A percentile compares a stretch with the other conserved stretches of the same genome.
phyloP scores from a whole-genome alignment of 2,113 vertebrate genomes.

The Gnathochromis pfefferi region DNA sequence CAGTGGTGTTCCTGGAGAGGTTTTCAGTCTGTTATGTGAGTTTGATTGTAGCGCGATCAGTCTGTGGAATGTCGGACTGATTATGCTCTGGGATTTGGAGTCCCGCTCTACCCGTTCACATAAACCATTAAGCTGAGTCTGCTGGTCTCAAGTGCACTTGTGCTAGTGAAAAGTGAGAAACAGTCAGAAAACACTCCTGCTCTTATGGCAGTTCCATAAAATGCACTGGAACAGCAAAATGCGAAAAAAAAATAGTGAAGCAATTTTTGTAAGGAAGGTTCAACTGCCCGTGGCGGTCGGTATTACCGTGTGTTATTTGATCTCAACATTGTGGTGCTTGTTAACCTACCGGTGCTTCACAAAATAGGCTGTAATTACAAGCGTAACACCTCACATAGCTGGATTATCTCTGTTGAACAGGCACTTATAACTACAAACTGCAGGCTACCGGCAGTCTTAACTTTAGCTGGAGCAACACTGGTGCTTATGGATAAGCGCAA shows the following conservation, averaged over 20 bases:
- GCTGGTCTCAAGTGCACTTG: constrained; percentile 64
- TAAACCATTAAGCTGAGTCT: constrained; percentile 26
- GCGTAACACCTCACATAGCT: background rate
- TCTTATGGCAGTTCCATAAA: constrained; percentile 12
- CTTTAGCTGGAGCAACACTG: background rate
- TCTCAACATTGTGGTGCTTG: constrained; percentile 22
- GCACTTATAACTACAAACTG: background rate
- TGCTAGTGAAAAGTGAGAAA: constrained; percentile 12
- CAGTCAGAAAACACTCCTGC: background rate
- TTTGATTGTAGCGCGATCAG: constrained; percentile 48
- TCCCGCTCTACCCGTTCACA: constrained; percentile 8
- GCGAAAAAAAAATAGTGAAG: background rate
- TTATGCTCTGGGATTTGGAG: constrained; percentile 20
- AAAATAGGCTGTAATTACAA: background rate
- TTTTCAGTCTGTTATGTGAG: constrained; percentile 6
- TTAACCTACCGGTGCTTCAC: constrained; percentile 9
- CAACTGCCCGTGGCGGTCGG: background rate
- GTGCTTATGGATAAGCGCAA: constrained; percentile 15
- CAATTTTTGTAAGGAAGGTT: background rate
- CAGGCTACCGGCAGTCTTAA: background rate
- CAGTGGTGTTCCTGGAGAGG: constrained; percentile 18
- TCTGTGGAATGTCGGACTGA: constrained; percentile 40
- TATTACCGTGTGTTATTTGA: background rate
- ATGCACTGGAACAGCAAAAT: constrained; percentile 1
- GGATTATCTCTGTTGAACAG: constrained; percentile 2